Conservation (phyloP, 2,888 invertebrate species). For the Chrysopilus asiliformis region DNA sequence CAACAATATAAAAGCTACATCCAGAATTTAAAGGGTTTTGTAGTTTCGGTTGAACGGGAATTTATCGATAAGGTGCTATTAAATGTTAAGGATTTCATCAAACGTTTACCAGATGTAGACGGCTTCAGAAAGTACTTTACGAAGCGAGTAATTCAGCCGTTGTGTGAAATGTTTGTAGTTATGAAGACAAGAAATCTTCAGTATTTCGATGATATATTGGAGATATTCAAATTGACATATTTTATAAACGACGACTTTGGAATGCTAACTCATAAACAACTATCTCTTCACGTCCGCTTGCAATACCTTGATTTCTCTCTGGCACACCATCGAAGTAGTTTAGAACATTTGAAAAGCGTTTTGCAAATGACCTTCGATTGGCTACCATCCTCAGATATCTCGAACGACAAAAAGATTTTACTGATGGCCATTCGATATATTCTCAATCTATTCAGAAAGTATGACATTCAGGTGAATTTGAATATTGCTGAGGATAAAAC, state of each 20-base stretch:
- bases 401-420: too few relatives aligned
- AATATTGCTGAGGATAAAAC: slow-evolving; percentile 2
- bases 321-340: not conserved
- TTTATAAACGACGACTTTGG: not conserved
- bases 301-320: slow-evolving; percentile 4
- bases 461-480: slow-evolving; percentile 23
- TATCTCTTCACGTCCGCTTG: not conserved
- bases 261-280: not conserved
- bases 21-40: slow-evolving; percentile 6
- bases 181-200: slow-evolving; percentile 4
- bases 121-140: slow-evolving; percentile 18
- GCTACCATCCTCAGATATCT: too few relatives aligned
- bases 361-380: too few relatives aligned
- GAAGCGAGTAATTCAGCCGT: slow-evolving; percentile 14
- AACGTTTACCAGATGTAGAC: slow-evolving; percentile 17
- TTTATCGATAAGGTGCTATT: slow-evolving; percentile 21
- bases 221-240: slow-evolving; percentile 4
- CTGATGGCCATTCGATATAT: too few relatives aligned
- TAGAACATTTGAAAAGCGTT: not conserved
- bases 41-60: slow-evolving; percentile 19
- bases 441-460: slow-evolving; percentile 24
- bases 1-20: slow-evolving; percentile 21
- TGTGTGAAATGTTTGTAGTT: slow-evolving; percentile 13
- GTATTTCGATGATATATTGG: slow-evolving; percentile 25
- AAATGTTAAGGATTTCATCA: slow-evolving; percentile 12